Evolutionary conservation across 2,113 vertebrate species (phyloP), one percentile per base, ranked within the genome.

Genomic region (Peromyscus polionotus): DNA sequence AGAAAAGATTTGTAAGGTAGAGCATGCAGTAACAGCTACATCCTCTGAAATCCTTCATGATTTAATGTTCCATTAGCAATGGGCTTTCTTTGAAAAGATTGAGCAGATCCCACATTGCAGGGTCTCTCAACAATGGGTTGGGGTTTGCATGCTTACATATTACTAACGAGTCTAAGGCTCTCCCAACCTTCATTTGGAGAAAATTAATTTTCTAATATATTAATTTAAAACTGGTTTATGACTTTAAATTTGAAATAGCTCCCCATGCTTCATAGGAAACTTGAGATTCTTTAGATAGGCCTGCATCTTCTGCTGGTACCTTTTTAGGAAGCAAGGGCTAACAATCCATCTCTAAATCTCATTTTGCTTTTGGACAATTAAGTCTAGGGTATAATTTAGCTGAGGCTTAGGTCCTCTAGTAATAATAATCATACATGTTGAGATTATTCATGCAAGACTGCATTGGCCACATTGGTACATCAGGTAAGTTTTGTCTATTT

Each of bases 121-220:
- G 3, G 51, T 59, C 4, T 70, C 7, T 93, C 12, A 59, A 17
- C 14, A 91, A 83, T 81, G 24, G 17, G 0, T 39, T 92, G 8
- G 5, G 3, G 16, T 85, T 92, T 33, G 5, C 12, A 13, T 54
- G 5, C 17, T 92, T 94, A 31, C 39, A 4, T 22, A 36, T 79
- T 90, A 48, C 26, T 45, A 48, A 1, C n/a, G 45, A 91, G 13
- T 67, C 1, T 19, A 31, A 88, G 84, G 7, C 17, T 72, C 61
- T 93, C 5, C n/a, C n/a, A 90, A 13, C 1, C 26, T 95, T 24
- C 45, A 1, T 39, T 93, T 88, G 65, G 77, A 26, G 61, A 75
- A 90, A 83, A 51, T 3, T 1, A 17, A 90, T 93, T 93, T 94
- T 95, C 65, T 93, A 96, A 84, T 59, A 45, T 11, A 85, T 86